A percentile compares a stretch with the other conserved stretches of the same genome.
phyloP scores from a whole-genome alignment of 2,888 invertebrate species.

The Petrolisthes manimaculis region DNA sequence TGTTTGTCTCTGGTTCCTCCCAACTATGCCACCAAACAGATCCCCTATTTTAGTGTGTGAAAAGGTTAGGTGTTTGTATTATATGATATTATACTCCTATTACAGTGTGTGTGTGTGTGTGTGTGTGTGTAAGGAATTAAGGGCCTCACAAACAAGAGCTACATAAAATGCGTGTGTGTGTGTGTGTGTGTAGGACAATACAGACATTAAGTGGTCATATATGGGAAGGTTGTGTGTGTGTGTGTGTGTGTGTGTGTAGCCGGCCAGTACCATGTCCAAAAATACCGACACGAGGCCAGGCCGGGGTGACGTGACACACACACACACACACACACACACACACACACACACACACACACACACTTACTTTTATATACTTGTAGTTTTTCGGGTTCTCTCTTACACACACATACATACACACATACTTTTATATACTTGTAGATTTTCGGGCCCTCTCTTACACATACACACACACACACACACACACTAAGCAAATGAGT shows the following conservation, averaged over 20 bases:
- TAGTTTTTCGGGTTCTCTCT: background rate
- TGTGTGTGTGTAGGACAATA: background rate
- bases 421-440: background rate
- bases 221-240: background rate
- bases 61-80: too few species aligned
- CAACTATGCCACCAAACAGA: too few species aligned
- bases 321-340: background rate
- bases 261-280: background rate
- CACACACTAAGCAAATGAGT: background rate
- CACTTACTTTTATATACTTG: background rate
- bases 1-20: too few species aligned
- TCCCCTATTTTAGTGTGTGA: too few species aligned
- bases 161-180: too few species aligned
- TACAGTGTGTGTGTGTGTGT: too few species aligned
- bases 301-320: too few species aligned
- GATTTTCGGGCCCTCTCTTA: background rate
- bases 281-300: background rate
- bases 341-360: background rate
- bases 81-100: too few species aligned
- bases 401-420: background rate
- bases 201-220: background rate
- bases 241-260: background rate
- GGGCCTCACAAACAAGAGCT: too few species aligned
- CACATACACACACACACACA: background rate
- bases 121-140: too few species aligned